Conservation (phyloP, 2,797 vertebrate species). For the Platyrinchus mystaceus region DNA sequence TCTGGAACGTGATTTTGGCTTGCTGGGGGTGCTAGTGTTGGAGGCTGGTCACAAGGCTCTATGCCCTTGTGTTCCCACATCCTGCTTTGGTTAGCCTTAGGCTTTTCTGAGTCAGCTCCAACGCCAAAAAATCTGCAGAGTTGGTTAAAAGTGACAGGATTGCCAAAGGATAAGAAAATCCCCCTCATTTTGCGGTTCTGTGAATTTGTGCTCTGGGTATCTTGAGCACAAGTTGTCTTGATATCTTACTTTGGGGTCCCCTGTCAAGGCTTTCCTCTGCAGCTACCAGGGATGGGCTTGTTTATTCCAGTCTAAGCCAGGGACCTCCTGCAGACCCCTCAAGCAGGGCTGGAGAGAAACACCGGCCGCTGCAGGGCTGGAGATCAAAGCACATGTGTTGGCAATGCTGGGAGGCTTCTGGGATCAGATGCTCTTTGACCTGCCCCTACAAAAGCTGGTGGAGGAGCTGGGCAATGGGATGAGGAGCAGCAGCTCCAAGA, state of each 20-base stretch:
- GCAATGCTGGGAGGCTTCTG: not conserved
- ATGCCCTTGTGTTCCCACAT: not conserved
- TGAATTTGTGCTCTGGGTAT: not conserved
- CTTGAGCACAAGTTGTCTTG: not conserved
- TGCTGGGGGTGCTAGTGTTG: not conserved
- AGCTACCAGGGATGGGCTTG: accelerated
- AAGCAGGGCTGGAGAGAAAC: not conserved
- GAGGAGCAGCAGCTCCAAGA: not conserved
- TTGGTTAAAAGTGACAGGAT: not conserved
- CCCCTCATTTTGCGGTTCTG: not conserved
- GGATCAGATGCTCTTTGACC: not conserved
- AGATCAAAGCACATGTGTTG: not conserved
- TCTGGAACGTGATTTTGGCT: not conserved
- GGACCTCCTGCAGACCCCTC: not conserved
- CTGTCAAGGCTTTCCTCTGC: not conserved
- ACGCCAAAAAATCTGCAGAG: not conserved
- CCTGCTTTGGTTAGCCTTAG: not conserved
- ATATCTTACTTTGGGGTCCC: not conserved
- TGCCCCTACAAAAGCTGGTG: not conserved
- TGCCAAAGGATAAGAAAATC: not conserved
- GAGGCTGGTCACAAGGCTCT: not conserved
- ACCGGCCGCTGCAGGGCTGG: not conserved
- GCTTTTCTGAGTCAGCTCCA: not conserved
- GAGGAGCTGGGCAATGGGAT: not conserved
- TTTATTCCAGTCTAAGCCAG: not conserved